phyloP scores from a whole-genome alignment of 2,113 vertebrate species.

The Oplegnathus fasciatus region DNA sequence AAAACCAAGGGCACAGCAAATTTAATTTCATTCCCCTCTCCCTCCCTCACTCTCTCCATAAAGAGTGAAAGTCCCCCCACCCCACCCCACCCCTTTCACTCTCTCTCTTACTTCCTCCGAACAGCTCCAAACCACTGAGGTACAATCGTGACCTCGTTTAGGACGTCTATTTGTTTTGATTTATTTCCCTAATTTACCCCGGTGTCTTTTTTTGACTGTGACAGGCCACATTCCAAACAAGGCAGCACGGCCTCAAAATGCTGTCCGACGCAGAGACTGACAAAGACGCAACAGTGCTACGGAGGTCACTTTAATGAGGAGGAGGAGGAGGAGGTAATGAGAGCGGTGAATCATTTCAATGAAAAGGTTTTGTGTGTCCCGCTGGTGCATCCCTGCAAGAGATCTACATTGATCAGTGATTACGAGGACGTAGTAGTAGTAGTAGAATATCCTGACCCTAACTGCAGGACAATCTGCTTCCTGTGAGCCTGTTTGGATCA shows the following conservation, averaged over 20 bases:
- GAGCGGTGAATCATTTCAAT: background rate
- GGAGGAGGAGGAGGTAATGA: background rate
- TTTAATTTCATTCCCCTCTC: constrained; percentile 65
- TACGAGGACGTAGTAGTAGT: background rate
- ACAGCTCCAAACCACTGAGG: constrained; percentile 55
- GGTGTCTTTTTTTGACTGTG: constrained; percentile 23
- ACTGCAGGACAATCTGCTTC: background rate
- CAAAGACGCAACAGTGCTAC: constrained; percentile 16
- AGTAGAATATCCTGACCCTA: background rate
- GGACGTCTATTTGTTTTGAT: constrained; percentile 73
- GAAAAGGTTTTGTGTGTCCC: background rate
- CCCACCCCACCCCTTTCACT: background rate
- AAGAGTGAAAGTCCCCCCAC: background rate
- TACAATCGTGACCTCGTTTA: constrained; percentile 54
- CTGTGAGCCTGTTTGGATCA: too few species aligned
- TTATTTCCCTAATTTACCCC: constrained; percentile 64
- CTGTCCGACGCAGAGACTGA: background rate
- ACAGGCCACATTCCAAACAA: constrained; percentile 51
- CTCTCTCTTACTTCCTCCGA: constrained; percentile 5
- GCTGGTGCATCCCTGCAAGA: constrained; percentile 11
- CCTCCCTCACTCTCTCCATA: background rate
- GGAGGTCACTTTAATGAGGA: background rate
- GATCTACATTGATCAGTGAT: background rate
- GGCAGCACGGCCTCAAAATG: background rate
- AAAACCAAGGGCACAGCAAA: constrained; percentile 79